These are phyloP conservation scores for Hydrolagus affinis DNA, from an alignment of 2,113 vertebrate species.

Conservation along the genomic window DNA sequence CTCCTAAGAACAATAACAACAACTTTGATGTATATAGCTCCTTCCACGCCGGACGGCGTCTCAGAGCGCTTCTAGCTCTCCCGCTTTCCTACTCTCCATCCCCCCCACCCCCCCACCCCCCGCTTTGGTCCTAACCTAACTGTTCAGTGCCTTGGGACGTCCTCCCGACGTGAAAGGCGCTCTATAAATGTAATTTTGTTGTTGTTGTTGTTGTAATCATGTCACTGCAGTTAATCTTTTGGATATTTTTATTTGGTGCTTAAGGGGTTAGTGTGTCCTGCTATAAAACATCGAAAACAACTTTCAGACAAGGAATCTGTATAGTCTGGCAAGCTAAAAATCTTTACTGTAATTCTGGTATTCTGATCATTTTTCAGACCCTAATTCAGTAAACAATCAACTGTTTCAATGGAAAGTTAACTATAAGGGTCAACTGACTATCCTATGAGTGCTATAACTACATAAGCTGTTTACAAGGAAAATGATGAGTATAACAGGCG, in stretches of 20 bases:
- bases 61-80: too few species aligned
- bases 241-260: neutral
- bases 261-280: neutral
- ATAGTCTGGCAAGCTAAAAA: neutral
- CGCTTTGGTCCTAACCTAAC: too few species aligned
- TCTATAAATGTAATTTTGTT: too few species aligned
- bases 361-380: neutral
- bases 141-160: too few species aligned
- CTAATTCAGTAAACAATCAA: neutral
- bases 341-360: neutral
- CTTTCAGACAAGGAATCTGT: slow-evolving; percentile 7
- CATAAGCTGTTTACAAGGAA: neutral
- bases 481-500: neutral
- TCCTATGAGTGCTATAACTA: neutral
- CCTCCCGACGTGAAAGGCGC: too few species aligned
- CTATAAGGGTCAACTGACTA: neutral
- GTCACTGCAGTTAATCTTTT: neutral
- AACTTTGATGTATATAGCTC: too few species aligned
- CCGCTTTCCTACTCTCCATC: too few species aligned
- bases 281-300: neutral
- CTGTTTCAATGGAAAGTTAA: neutral
- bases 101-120: too few species aligned
- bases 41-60: too few species aligned
- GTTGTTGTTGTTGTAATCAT: too few species aligned
- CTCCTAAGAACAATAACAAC: too few species aligned